Evolutionary conservation across 2,888 invertebrate genomes (phyloP), one percentile per base, ranked within the genome.

Genomic region (Leucania comma): DNA sequence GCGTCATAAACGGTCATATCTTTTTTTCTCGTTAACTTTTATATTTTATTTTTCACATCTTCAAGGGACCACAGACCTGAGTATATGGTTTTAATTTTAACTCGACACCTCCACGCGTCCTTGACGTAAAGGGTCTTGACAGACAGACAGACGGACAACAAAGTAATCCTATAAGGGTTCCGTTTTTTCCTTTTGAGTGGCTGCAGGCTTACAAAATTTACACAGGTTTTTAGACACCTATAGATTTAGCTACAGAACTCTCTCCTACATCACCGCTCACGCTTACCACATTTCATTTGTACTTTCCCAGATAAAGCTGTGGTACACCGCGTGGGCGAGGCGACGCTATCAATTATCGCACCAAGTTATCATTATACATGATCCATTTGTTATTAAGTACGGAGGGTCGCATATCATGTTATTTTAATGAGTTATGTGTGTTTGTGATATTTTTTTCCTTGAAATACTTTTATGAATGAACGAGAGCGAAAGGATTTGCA

Each of bases 271-370:
- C 20, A 54, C 46, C 22, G 54, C 29, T 76, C 67, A 46, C 66
- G 12, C 70, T 71, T 72, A 74, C 24, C 71, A 53, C 35, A 46
- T 66, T 75, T 67, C 59, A 68, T 73, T 78, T 63, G 17, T 42
- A 68, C 35, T 81, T 73, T 75, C 67, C 50, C 62, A 72, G 50
- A 71, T 74, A 78, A 78, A 66, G 85, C 42, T 17, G 63, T 48
- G 14, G 24, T 61, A 67, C 72, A 86, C 66, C 20, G 75, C 71
- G 86, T 81, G 78, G 82, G 87, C 79, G 79, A 60, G 4, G 81
- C 78, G 63, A 71, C 22, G 74, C 73, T 75, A 75, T 72, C 60
- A 83, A 84, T 78, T 75, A 72, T 65, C 59, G 53, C 61, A 38
- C 56, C 54, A 29, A 24, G 48, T 29, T 73, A 68, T 71, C 65